Evolutionary conservation across 1,140 invertebrate genomes (phyloP), one percentile per base, ranked within the genome.

Genomic region (Babylonia areolata): DNA sequence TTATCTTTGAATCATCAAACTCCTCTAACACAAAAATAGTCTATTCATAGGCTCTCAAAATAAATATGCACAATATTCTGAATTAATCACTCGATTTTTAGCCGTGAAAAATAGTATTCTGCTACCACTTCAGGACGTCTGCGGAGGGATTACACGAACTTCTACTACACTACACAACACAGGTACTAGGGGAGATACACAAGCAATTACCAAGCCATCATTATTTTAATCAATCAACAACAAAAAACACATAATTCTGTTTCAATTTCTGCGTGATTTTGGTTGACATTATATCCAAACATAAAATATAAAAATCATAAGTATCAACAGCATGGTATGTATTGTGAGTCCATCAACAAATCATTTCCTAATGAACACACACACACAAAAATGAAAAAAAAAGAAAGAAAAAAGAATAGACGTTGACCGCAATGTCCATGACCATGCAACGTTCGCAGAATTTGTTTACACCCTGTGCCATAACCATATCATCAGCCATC

Each of bases 271-370:
- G 15, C 58, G 28, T 64, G 5, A 23, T 64, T 64, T 64, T 12
- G 12, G 17, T 5, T n/a, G 6, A 64, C 58, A 23, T n/a, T 64
- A 23, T n/a, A 64, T 64, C 58, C 58, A 23, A 64, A 23, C 15
- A 64, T 28, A 64, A 64, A 64, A 64, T 64, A 23, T 64, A 64
- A 5, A 64, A 64, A 23, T 23, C 5, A 64, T 64, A 64, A 64
- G 58, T 64, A 64, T 64, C 58, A 64, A 64, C 58, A 64, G 58
- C 58, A 23, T 64, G 58, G 58, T 64, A 64, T 64, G 58, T 64
- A 12, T n/a, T n/a, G 58, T 64, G 58, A 64, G 46, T 51, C 15
- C 17, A 64, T 64, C 58, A 64, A 64, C 28, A 64, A 12, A 64
- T 64, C 58, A n/a, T 64, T 23, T 23, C n/a, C n/a, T n/a, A n/a